Conservation (phyloP, 2,113 vertebrate genomes). For the Sterrhoptilus dennistouni region DNA sequence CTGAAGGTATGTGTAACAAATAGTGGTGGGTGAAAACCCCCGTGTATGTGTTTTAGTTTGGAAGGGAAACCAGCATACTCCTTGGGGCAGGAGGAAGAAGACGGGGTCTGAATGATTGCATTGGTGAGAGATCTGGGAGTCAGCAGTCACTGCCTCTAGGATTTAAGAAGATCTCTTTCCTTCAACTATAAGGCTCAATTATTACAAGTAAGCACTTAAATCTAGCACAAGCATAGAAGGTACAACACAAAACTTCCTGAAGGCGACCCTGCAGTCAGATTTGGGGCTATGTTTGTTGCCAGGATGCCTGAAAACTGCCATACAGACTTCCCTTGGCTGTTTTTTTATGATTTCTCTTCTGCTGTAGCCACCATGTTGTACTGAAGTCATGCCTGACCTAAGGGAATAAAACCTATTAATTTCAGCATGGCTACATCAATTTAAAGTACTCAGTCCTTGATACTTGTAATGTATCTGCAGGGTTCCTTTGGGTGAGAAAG, state of each 20-base stretch:
- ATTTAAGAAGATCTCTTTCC: not conserved
- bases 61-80: not conserved
- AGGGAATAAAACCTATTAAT: conserved; percentile 42
- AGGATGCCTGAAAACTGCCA: not conserved
- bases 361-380: not conserved
- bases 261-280: not conserved
- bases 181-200: not conserved
- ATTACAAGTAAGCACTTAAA: not conserved
- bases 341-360: not conserved
- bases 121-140: not conserved
- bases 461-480: not conserved
- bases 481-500: conserved; percentile 12
- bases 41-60: rapidly evolving
- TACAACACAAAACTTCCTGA: not conserved
- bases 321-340: not conserved
- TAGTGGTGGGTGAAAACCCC: not conserved
- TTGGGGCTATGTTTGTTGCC: not conserved
- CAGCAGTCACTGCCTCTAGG: not conserved
- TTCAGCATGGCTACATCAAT: not conserved
- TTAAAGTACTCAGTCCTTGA: not conserved
- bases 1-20: conserved; percentile 81
- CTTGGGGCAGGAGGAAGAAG: not conserved
- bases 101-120: not conserved
- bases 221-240: not conserved
- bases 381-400: not conserved